These are phyloP conservation scores for Drosophila borealis DNA, from an alignment of 2,888 invertebrate genomes.

Conservation along the genomic window DNA sequence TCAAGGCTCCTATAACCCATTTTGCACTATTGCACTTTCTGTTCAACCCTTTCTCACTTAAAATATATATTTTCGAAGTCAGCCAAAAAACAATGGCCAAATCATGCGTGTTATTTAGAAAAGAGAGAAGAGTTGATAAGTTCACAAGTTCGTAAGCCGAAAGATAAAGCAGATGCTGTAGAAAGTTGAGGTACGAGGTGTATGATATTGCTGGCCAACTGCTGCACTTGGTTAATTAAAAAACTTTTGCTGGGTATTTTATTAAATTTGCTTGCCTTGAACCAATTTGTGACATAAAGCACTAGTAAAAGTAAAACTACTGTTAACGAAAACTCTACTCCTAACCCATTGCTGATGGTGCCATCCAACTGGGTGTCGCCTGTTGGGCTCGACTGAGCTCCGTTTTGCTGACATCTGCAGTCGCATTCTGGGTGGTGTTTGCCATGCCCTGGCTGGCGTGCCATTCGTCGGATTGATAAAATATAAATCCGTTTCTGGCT, in stretches of 20 bases:
- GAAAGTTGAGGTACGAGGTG: slow-evolving; percentile 35
- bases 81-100: slow-evolving; percentile 50
- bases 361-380: slow-evolving; percentile 41
- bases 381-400: slow-evolving; percentile 17
- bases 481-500: slow-evolving; percentile 51
- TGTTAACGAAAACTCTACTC: slow-evolving; percentile 13
- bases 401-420: background rate
- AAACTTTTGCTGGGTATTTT: slow-evolving; percentile 62
- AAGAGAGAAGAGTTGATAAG: slow-evolving; percentile 38
- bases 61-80: slow-evolving; percentile 23
- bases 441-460: slow-evolving; percentile 36
- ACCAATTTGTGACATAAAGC: slow-evolving; percentile 35
- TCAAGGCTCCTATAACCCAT: background rate
- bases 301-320: slow-evolving; percentile 16
- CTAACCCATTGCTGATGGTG: background rate
- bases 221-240: slow-evolving; percentile 69
- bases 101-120: slow-evolving; percentile 60
- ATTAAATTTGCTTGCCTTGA: slow-evolving; percentile 36
- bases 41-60: background rate
- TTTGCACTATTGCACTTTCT: background rate
- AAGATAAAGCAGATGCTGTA: background rate
- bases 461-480: slow-evolving; percentile 58
- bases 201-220: slow-evolving; percentile 11
- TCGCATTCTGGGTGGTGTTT: background rate
- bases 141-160: slow-evolving; percentile 23